Percentiles rank a stretch among this genome's conserved stretches.
phyloP scores from a whole-genome alignment of 2,888 invertebrate genomes.

The Oxytorus armatus region DNA sequence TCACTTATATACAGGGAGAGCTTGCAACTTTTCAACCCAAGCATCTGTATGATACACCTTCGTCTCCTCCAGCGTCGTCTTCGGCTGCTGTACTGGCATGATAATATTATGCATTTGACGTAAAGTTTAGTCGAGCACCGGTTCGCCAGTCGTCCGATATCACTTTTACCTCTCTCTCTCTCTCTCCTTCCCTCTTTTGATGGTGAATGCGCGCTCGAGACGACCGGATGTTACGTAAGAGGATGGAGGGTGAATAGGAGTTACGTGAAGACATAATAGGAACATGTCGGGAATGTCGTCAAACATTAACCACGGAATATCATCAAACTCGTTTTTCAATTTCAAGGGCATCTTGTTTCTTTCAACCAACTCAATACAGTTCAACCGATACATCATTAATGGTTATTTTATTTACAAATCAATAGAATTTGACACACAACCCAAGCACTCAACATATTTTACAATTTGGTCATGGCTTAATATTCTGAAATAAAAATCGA shows the following conservation, averaged over 20 bases:
- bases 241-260: slow-evolving; percentile 29
- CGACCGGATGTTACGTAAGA: slow-evolving; percentile 50
- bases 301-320: slow-evolving; percentile 7
- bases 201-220: slow-evolving; percentile 28
- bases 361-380: not conserved
- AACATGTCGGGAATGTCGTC: slow-evolving; percentile 8
- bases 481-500: not conserved
- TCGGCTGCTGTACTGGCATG: slow-evolving; percentile 41
- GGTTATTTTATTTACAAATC: not conserved
- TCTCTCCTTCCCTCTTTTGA: slow-evolving; percentile 27
- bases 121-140: slow-evolving; percentile 67
- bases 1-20: slow-evolving; percentile 32
- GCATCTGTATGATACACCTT: slow-evolving; percentile 56
- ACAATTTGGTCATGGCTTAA: no score
- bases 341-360: slow-evolving; percentile 6
- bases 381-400: not conserved
- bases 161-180: slow-evolving; percentile 18
- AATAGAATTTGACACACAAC: not conserved
- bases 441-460: no score
- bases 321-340: slow-evolving; percentile 13
- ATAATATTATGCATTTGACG: slow-evolving; percentile 71
- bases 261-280: slow-evolving; percentile 31
- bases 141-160: slow-evolving; percentile 60
- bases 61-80: slow-evolving; percentile 54
- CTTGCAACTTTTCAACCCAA: slow-evolving; percentile 60